Evolutionary conservation across 2,113 vertebrate genomes (phyloP), one percentile per base, ranked within the genome.

Genomic region (Myocastor coypus): DNA sequence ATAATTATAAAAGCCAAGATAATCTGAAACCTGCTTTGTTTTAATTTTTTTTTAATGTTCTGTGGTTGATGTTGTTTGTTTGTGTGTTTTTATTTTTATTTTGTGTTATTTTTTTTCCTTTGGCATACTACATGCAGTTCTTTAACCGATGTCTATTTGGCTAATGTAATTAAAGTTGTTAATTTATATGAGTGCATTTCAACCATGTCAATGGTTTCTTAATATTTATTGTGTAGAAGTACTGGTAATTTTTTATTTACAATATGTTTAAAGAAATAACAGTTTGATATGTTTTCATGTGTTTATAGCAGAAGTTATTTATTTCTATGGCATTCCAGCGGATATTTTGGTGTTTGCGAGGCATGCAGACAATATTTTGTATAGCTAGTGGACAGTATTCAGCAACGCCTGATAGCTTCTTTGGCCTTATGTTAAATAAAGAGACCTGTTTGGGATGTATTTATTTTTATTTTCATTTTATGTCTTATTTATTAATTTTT

Each of bases 111-210:
- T 98, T n/a, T 83, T 82, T 89, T 92, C 83, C 98, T 98, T 98
- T 98, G 96, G 98, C 98, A 98, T 98, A 98, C 97, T 98, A 98
- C 97, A 98, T 98, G 98, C 98, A 98, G 97, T 98, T 98, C 98
- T 98, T 98, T 99, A 98, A 99, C 99, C 98, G 97, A 98, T 98
- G 98, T 99, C 98, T 98, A 98, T 98, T 99, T 20, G 97, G 98
- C 98, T 99, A 98, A 98, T 99, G 98, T 99, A 99, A 99, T 99
- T 99, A 99, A 99, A 99, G 98, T 98, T 99, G 98, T 99, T 99
- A 99, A 99, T 99, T 99, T 99, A 99, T 99, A 98, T 98, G 98
- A 98, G 98, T 99, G 98, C 98, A 99, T 99, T 99, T 99, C 98
- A 99, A 98, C 98, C 98, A 99, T 98, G 99, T 99, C 98, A 98